These are phyloP conservation scores for Pseudanteris insignis DNA, from an alignment of 2,888 invertebrate genomes.

Conservation along the genomic window DNA sequence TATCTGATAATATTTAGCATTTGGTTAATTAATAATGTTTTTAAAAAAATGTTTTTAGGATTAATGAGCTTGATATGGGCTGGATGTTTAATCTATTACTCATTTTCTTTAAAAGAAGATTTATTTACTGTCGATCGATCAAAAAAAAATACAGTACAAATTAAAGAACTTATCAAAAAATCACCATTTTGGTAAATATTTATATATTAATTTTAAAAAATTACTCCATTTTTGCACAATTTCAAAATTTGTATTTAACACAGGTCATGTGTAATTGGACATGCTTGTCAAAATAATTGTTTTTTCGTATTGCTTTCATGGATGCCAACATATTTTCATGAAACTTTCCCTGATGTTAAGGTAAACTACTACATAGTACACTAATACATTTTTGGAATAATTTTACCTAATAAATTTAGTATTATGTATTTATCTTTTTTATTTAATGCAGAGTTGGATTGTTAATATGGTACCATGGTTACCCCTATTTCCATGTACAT, in stretches of 20 bases:
- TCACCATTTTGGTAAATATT: constrained; percentile 72
- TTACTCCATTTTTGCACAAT: no score
- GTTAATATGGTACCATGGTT: constrained; percentile 79
- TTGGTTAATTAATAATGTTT: no score
- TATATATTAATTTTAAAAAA: no score
- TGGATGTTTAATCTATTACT: constrained; percentile 68
- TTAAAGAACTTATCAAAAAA: constrained; percentile 71
- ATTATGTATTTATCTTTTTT: no score
- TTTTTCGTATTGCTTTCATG: constrained; percentile 78
- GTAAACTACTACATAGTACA: no score
- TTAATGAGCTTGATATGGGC: constrained; percentile 71
- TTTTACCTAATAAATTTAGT: no score
- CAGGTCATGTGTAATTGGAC: constrained; percentile 76
- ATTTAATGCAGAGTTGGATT: constrained; percentile 70
- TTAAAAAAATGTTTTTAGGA: constrained; percentile 54
- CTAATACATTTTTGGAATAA: no score
- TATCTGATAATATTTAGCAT: no score
- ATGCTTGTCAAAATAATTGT: constrained; percentile 78
- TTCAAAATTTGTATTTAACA: constrained; percentile 25
- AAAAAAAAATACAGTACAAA: constrained; percentile 68
- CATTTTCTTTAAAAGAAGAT: constrained; percentile 45
- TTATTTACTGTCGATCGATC: constrained; percentile 56
- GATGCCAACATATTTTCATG: constrained; percentile 79
- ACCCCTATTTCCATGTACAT: constrained; percentile 72
- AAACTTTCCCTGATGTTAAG: constrained; percentile 74